These are phyloP conservation scores for Timandra comae DNA, from an alignment of 2,888 invertebrate genomes.

Conservation along the genomic window DNA sequence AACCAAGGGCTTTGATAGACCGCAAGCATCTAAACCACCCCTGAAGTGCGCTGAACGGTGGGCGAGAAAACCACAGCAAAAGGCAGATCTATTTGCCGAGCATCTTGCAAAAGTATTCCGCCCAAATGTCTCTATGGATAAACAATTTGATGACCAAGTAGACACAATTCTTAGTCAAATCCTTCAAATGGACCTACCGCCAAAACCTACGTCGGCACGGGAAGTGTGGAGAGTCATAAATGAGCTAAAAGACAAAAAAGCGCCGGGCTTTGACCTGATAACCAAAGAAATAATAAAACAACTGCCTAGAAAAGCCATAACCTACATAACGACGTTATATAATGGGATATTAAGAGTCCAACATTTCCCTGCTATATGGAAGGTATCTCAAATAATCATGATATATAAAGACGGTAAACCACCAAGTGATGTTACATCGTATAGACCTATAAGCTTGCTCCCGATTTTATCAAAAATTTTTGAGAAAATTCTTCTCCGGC, in stretches of 20 bases:
- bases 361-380: conserved; percentile 13
- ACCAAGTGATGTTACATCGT: conserved; percentile 9
- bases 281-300: conserved; percentile 9
- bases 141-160: background rate
- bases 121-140: background rate
- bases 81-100: conserved; percentile 2
- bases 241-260: conserved; percentile 5
- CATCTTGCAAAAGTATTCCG: conserved; percentile 4
- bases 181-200: conserved; percentile 3
- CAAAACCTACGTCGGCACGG: background rate
- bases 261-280: conserved; percentile 20
- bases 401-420: conserved; percentile 16
- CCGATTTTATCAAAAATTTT: conserved; percentile 15
- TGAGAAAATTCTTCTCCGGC: conserved; percentile 6
- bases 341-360: conserved; percentile 11
- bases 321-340: conserved; percentile 10
- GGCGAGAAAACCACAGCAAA: conserved; percentile 2
- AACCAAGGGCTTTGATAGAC: background rate
- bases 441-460: conserved; percentile 16
- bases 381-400: conserved; percentile 17
- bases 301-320: conserved; percentile 14
- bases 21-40: background rate
- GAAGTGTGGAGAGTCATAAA: background rate
- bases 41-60: background rate
- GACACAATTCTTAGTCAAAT: conserved; percentile 1